These are phyloP conservation scores for Sebastes hubbsi DNA, from an alignment of 2,797 vertebrate species.

Conservation along the genomic window DNA sequence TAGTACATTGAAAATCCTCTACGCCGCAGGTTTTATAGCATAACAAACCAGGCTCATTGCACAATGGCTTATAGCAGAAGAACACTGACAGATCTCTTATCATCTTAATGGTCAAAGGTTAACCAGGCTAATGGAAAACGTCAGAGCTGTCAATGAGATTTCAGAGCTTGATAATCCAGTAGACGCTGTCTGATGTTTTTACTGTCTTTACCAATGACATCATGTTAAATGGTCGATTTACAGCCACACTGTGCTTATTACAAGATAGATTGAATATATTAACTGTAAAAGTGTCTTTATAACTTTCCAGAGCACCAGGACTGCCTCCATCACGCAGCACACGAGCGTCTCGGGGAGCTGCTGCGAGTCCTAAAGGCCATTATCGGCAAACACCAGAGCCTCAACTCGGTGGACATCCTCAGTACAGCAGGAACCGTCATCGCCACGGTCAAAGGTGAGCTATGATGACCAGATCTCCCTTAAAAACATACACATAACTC, in stretches of 20 bases:
- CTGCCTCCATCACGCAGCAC: slow-evolving; percentile 89
- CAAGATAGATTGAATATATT: neutral
- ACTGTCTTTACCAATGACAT: neutral
- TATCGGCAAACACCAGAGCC: slow-evolving; percentile 92
- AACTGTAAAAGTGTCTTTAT: neutral
- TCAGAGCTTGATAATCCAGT: neutral
- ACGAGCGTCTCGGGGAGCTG: slow-evolving; percentile 93
- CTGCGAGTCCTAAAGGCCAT: slow-evolving; percentile 91
- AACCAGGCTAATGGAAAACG: neutral
- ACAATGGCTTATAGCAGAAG: neutral
- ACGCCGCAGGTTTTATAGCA: neutral
- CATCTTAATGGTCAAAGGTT: slow-evolving; percentile 14
- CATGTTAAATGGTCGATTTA: neutral
- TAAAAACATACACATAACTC: slow-evolving; percentile 6
- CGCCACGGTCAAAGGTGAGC: slow-evolving; percentile 96
- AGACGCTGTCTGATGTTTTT: neutral
- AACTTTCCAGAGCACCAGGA: slow-evolving; percentile 86
- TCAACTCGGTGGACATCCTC: slow-evolving; percentile 96
- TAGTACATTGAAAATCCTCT: neutral
- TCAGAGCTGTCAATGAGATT: neutral
- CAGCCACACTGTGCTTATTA: neutral
- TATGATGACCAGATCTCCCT: slow-evolving; percentile 2
- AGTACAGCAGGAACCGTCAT: slow-evolving; percentile 93
- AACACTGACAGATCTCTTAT: neutral
- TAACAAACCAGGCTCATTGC: neutral